phyloP scores from a whole-genome alignment of 2,888 invertebrate genomes.

The Zygaena filipendulae region DNA sequence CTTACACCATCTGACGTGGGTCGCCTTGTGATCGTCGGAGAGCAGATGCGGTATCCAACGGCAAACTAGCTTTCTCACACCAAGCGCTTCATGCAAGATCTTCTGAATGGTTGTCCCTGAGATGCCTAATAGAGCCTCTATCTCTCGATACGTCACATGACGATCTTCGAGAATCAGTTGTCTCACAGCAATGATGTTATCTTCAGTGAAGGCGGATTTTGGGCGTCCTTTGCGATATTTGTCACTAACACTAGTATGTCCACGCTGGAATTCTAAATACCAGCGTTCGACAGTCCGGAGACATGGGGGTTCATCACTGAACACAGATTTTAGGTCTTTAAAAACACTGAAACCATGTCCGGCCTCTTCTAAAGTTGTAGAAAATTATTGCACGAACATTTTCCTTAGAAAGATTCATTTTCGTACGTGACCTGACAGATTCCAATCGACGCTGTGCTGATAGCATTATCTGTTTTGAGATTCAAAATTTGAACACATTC shows the following conservation, averaged over 20 bases:
- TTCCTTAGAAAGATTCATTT: slow-evolving; percentile 2
- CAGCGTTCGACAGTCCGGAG: slow-evolving; percentile 6
- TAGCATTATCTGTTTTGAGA: slow-evolving; percentile 5
- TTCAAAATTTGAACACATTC: slow-evolving; percentile 8
- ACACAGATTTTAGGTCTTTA: slow-evolving; percentile 1
- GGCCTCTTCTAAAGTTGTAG: slow-evolving; percentile 12
- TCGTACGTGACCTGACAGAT: slow-evolving; percentile 1
- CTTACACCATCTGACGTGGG: slow-evolving; percentile 13
- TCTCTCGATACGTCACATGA: slow-evolving; percentile 9
- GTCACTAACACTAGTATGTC: slow-evolving; percentile 13
- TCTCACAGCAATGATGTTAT: slow-evolving; percentile 7
- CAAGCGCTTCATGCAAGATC: slow-evolving; percentile 15
- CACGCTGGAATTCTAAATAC: slow-evolving; percentile 8
- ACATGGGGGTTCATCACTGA: slow-evolving; percentile 6
- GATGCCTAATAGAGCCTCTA: slow-evolving; percentile 2
- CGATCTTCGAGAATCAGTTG: slow-evolving; percentile 10
- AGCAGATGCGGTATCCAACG: slow-evolving; percentile 16
- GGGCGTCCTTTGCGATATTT: slow-evolving; percentile 14
- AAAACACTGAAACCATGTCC: slow-evolving; percentile 12
- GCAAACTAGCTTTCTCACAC: slow-evolving; percentile 15
- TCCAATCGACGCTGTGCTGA: slow-evolving; percentile 1
- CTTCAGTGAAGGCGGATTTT: slow-evolving; percentile 16
- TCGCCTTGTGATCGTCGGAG: slow-evolving; percentile 16
- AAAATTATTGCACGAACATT: slow-evolving; percentile 11
- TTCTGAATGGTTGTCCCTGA: slow-evolving; percentile 15